Evolutionary conservation across 2,888 invertebrate genomes (phyloP).

Genomic region (Acanthosepion lycidas): DNA sequence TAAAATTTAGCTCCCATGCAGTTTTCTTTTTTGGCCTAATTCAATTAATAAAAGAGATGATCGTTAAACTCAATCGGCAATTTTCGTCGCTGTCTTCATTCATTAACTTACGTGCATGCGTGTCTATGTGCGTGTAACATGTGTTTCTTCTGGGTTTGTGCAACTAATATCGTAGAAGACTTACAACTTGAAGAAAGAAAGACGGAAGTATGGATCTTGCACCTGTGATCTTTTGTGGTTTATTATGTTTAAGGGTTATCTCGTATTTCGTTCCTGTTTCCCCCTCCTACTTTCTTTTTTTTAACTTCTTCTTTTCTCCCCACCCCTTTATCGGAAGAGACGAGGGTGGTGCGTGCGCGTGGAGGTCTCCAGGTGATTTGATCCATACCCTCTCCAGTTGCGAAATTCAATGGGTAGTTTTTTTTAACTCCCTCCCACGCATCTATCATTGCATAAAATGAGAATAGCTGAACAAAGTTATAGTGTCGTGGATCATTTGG

Average conservation of each 20-base stretch:
- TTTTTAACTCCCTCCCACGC: neutral
- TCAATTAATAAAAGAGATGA: too few species aligned
- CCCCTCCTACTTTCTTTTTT: neutral
- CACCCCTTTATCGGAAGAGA: neutral
- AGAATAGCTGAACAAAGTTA: too few species aligned
- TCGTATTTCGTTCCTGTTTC: too few species aligned
- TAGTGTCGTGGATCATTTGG: too few species aligned
- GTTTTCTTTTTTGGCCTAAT: too few species aligned
- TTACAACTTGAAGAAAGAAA: too few species aligned
- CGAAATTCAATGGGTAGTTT: neutral
- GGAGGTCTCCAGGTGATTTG: neutral
- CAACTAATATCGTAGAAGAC: too few species aligned
- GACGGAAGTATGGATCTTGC: neutral
- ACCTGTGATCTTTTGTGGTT: neutral
- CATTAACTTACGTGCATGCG: neutral
- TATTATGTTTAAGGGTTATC: neutral
- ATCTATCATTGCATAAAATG: neutral
- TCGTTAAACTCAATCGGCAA: too few species aligned
- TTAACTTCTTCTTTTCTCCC: neutral
- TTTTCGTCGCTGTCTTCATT: too few species aligned
- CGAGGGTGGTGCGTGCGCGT: neutral
- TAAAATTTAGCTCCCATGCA: too few species aligned
- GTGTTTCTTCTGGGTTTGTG: too few species aligned
- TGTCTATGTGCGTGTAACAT: neutral
- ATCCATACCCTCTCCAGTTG: neutral